Evolutionary conservation across 35 echinoderm and acorn worm genomes (phyloP).

Genomic region (Lytechinus pictus): DNA sequence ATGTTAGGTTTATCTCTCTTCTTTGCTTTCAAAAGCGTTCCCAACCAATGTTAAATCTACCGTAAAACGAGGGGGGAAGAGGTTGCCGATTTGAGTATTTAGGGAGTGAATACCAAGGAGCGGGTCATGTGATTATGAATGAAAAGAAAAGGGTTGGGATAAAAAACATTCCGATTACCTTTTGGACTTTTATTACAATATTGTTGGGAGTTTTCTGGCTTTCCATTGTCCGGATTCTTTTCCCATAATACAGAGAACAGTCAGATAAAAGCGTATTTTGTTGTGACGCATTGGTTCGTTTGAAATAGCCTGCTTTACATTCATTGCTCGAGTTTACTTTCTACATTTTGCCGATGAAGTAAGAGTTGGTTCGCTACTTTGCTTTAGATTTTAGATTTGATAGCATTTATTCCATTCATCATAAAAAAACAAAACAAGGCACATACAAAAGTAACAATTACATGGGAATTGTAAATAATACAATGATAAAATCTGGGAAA

Average conservation of each 20-base stretch:
- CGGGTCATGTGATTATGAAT: not conserved
- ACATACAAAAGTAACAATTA: too few species aligned
- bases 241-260: not conserved
- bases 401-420: too few species aligned
- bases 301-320: not conserved
- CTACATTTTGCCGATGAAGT: too few species aligned
- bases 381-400: too few species aligned
- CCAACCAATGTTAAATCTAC: not conserved
- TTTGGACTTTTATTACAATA: not conserved
- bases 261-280: not conserved
- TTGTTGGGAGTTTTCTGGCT: not conserved
- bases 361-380: too few species aligned
- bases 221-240: not conserved
- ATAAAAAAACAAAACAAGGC: too few species aligned
- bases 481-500: too few species aligned
- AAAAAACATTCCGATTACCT: not conserved
- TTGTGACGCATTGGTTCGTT: not conserved
- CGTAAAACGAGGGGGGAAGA: not conserved
- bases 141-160: not conserved
- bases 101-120: not conserved
- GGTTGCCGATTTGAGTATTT: not conserved
- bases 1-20: too few species aligned
- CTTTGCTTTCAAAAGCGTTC: not conserved
- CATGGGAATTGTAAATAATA: too few species aligned
- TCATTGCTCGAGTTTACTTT: too few species aligned